Evolutionary conservation across 2,797 vertebrate genomes (phyloP).

Genomic region (Nannoperca obscura): DNA sequence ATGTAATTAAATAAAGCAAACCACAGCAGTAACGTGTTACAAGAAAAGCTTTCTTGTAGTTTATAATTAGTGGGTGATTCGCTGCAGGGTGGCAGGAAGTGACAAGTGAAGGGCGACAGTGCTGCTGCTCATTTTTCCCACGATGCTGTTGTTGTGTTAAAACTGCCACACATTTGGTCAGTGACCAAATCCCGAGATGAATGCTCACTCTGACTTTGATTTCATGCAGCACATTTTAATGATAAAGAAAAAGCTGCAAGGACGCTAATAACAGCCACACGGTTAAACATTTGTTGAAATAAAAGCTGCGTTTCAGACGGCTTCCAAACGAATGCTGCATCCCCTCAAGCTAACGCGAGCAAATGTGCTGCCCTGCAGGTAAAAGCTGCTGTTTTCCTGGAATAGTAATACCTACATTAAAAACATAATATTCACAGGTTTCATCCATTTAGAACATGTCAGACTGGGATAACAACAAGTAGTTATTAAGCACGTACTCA

Average conservation of each 20-base stretch:
- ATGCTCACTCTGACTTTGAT: background rate
- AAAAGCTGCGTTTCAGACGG: background rate
- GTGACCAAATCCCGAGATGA: background rate
- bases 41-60: background rate
- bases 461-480: background rate
- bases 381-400: background rate
- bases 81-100: slow-evolving; percentile 57
- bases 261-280: background rate
- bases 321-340: background rate
- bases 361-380: too few species aligned
- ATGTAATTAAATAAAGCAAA: background rate
- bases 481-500: background rate
- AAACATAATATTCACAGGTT: background rate
- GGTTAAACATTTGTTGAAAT: background rate
- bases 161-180: background rate
- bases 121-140: background rate
- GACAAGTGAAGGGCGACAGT: background rate
- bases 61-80: slow-evolving; percentile 32
- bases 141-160: background rate
- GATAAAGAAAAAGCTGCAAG: background rate
- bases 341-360: too few species aligned
- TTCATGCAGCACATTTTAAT: background rate
- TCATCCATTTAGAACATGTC: background rate
- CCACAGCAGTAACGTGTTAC: background rate
- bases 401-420: background rate